Evolutionary conservation across 2,888 invertebrate species (phyloP).

Genomic region (Rotaria socialis): DNA sequence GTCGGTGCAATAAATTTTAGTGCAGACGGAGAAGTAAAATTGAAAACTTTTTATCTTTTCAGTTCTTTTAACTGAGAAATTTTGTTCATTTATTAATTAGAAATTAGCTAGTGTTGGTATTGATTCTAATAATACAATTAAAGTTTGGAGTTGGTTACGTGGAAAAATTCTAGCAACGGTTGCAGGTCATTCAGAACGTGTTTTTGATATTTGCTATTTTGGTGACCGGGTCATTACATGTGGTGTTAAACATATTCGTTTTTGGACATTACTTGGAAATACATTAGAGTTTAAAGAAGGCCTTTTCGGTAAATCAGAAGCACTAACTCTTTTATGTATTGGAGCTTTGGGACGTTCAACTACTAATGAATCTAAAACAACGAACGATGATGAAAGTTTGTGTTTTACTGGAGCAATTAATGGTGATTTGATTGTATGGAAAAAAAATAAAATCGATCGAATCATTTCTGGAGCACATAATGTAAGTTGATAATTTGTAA

Average conservation of each 20-base stretch:
- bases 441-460: slow-evolving; percentile 53
- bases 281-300: slow-evolving; percentile 58
- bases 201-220: slow-evolving; percentile 60
- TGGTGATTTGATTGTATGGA: slow-evolving; percentile 61
- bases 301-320: slow-evolving; percentile 51
- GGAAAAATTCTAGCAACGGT: slow-evolving; percentile 57
- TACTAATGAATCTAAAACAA: slow-evolving; percentile 48
- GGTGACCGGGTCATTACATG: slow-evolving; percentile 56
- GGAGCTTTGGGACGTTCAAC: slow-evolving; percentile 50
- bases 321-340: slow-evolving; percentile 57
- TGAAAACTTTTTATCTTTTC: not conserved
- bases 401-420: slow-evolving; percentile 58
- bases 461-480: slow-evolving; percentile 57
- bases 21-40: slow-evolving; percentile 54
- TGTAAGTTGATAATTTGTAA: slow-evolving; percentile 50
- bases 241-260: slow-evolving; percentile 60
- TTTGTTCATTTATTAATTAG: slow-evolving; percentile 49
- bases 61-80: not conserved
- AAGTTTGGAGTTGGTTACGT: slow-evolving; percentile 59
- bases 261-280: slow-evolving; percentile 59
- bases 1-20: slow-evolving; percentile 59
- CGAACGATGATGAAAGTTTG: slow-evolving; percentile 44
- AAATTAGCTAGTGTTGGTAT: slow-evolving; percentile 57
- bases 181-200: slow-evolving; percentile 57
- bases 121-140: slow-evolving; percentile 56